Conservation (phyloP, 2,797 vertebrate species). For the Gymnoscopelus microlampas region DNA sequence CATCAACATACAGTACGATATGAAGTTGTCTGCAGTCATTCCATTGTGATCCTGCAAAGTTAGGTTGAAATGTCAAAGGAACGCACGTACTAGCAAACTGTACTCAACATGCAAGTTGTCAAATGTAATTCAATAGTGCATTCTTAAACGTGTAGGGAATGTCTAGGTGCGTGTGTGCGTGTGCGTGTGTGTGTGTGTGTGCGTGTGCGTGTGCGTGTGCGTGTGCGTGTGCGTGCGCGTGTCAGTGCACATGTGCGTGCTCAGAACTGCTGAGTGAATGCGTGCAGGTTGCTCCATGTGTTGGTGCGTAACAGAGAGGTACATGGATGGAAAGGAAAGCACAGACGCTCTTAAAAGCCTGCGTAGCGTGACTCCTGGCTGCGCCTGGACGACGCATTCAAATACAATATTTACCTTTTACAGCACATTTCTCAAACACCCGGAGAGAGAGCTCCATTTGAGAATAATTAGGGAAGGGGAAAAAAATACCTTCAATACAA, state of each 20-base stretch:
- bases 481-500: slow-evolving; percentile 55
- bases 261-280: neutral
- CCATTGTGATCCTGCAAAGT: slow-evolving; percentile 2
- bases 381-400: slow-evolving; percentile 72
- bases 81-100: slow-evolving; percentile 1
- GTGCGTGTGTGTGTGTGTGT: slow-evolving; percentile 14
- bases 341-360: slow-evolving; percentile 57
- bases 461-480: slow-evolving; percentile 65
- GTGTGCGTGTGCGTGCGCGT: neutral
- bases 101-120: slow-evolving; percentile 14
- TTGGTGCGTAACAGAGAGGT: slow-evolving; percentile 61
- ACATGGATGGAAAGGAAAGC: slow-evolving; percentile 67
- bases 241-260: slow-evolving; percentile 11
- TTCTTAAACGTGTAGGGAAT: slow-evolving; percentile 25
- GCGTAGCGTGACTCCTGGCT: slow-evolving; percentile 71
- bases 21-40: slow-evolving; percentile 1
- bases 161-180: neutral
- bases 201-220: slow-evolving; percentile 3
- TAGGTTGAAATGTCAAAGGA: slow-evolving; percentile 9
- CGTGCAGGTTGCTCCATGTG: slow-evolving; percentile 47
- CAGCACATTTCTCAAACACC: slow-evolving; percentile 75
- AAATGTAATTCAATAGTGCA: slow-evolving; percentile 10
- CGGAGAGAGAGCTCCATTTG: slow-evolving; percentile 58
- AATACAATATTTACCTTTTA: slow-evolving; percentile 79
- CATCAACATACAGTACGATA: neutral